These are phyloP conservation scores for Gymnoscelis rufifasciata DNA, from an alignment of 2,888 invertebrate species.

Conservation along the genomic window DNA sequence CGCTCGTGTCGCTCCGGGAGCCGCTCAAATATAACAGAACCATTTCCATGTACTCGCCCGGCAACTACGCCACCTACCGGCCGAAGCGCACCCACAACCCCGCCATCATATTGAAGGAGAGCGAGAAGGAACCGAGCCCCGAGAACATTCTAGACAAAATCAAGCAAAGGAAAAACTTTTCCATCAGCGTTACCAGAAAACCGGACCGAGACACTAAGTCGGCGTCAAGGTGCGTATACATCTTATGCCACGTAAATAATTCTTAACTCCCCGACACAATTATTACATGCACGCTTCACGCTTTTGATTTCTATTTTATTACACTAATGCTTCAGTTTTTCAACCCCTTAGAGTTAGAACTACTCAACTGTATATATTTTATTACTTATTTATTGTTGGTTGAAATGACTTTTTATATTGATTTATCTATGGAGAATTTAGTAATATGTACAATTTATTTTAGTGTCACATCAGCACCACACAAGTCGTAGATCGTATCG, in stretches of 20 bases:
- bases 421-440: neutral
- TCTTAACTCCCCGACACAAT: constrained; percentile 64
- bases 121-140: constrained; percentile 72
- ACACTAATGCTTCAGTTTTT: constrained; percentile 71
- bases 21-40: constrained; percentile 68
- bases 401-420: neutral
- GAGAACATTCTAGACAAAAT: constrained; percentile 75
- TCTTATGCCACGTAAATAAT: constrained; percentile 71
- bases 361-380: constrained; percentile 34
- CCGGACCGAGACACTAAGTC: constrained; percentile 64
- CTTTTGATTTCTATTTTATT: constrained; percentile 68
- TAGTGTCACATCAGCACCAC: constrained; percentile 11
- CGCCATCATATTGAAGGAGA: constrained; percentile 72
- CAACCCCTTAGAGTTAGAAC: constrained; percentile 47
- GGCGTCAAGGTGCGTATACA: constrained; percentile 72
- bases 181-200: constrained; percentile 72
- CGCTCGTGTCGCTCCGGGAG: constrained; percentile 51
- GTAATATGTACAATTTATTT: constrained; percentile 14
- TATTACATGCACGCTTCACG: constrained; percentile 74
- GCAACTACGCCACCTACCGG: constrained; percentile 72
- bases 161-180: constrained; percentile 70
- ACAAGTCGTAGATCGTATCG: constrained; percentile 8
- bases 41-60: constrained; percentile 71
- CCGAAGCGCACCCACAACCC: constrained; percentile 72
- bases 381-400: constrained; percentile 16